A percentile compares a stretch with the other conserved stretches of the same genome.
These are phyloP conservation scores for Drosophila austrosaltans DNA, from an alignment of 2,888 invertebrate genomes.

Conservation along the genomic window DNA sequence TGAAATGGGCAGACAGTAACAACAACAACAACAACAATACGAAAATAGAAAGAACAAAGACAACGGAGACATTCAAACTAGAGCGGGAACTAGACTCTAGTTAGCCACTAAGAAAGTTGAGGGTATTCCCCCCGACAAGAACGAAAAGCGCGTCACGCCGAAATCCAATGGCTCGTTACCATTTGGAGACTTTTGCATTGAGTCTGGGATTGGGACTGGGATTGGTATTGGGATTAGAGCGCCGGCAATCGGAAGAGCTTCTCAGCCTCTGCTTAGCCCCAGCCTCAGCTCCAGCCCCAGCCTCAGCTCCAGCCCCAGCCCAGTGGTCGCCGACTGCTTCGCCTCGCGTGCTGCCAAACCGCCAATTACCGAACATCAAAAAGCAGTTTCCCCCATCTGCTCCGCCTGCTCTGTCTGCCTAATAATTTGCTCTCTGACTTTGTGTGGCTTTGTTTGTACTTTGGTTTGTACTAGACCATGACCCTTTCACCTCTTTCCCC, in stretches of 20 bases:
- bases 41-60: conserved; percentile 21
- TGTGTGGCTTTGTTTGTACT: conserved; percentile 68
- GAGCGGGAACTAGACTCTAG: conserved; percentile 37
- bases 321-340: conserved; percentile 38
- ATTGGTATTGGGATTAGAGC: conserved; percentile 41
- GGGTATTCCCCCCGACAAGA: conserved; percentile 22
- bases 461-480: conserved; percentile 40
- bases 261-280: conserved; percentile 9
- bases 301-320: conserved; percentile 1
- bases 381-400: conserved; percentile 70
- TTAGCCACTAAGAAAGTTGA: conserved; percentile 17
- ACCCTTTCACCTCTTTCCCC: conserved; percentile 16
- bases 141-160: conserved; percentile 75
- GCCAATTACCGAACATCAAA: conserved; percentile 78
- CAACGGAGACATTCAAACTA: conserved; percentile 61
- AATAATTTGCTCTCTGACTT: conserved; percentile 15
- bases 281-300: neutral
- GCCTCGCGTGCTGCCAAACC: conserved; percentile 78
- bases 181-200: conserved; percentile 50
- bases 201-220: conserved; percentile 14
- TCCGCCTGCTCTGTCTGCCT: conserved; percentile 42
- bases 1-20: conserved; percentile 60
- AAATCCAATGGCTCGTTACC: conserved; percentile 72
- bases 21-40: conserved; percentile 21
- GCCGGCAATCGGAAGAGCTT: conserved; percentile 66